Percentiles rank a stretch among this genome's conserved stretches.
Conservation (phyloP, 2,888 invertebrate genomes). For the Agrochola macilenta region DNA sequence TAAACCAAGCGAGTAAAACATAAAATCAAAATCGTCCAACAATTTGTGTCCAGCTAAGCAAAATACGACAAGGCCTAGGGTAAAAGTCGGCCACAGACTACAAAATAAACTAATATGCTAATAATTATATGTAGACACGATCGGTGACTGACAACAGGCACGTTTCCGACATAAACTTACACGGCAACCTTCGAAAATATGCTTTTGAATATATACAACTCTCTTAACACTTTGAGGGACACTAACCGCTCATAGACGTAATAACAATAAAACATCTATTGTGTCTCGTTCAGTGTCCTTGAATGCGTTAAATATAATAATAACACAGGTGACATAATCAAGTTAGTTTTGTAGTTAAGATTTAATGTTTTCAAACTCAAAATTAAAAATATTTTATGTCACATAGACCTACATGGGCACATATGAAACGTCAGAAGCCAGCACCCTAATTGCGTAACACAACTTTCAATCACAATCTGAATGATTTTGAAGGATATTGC, state of each 20-base stretch:
- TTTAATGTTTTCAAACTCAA: not conserved
- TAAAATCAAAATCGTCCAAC: constrained; percentile 17
- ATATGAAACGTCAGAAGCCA: not conserved
- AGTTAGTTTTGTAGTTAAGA: constrained; percentile 19
- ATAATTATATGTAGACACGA: constrained; percentile 62
- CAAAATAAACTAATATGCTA: constrained; percentile 43
- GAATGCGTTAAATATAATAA: constrained; percentile 12
- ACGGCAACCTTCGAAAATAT: constrained; percentile 55
- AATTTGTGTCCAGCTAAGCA: constrained; percentile 31
- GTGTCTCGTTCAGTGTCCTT: no score
- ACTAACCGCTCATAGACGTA: no score
- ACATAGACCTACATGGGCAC: not conserved
- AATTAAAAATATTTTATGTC: not conserved
- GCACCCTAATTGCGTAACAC: no score
- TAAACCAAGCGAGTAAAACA: constrained; percentile 13
- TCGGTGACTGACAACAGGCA: constrained; percentile 55
- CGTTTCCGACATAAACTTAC: constrained; percentile 58
- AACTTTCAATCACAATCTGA: no score
- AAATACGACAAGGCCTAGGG: constrained; percentile 19
- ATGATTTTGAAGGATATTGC: no score
- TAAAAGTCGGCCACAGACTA: constrained; percentile 52
- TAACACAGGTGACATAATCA: constrained; percentile 19
- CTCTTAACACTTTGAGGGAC: no score
- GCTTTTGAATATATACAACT: constrained; percentile 31
- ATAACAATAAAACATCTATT: no score